Percentiles rank a stretch among this genome's conserved stretches.
These are phyloP conservation scores for Cuniculus paca DNA, from an alignment of 2,797 vertebrate species.

Conservation along the genomic window DNA sequence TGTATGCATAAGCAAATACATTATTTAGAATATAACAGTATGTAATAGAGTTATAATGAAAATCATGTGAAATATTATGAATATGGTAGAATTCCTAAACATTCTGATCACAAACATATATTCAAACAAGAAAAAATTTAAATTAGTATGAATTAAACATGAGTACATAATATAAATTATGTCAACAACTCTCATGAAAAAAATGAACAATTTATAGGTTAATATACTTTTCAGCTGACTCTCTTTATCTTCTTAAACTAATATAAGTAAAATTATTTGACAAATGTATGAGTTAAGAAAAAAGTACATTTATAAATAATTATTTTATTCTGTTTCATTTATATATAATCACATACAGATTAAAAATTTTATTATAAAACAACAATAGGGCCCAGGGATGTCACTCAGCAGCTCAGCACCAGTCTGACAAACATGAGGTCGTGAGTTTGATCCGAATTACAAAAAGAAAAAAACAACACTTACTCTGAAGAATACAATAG, in stretches of 20 bases:
- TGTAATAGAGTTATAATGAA: neutral
- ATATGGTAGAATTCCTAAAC: neutral
- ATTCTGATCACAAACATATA: neutral
- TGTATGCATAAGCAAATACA: neutral
- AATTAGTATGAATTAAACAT: neutral
- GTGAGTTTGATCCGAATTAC: too few relatives aligned
- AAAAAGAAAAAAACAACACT: neutral
- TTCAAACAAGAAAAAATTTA: neutral
- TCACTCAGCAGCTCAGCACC: too few relatives aligned
- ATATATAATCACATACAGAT: neutral
- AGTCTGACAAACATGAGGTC: too few relatives aligned
- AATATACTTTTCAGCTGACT: neutral
- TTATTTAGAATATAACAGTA: neutral
- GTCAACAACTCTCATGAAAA: neutral
- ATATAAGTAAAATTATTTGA: neutral
- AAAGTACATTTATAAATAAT: neutral
- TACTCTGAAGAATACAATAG: neutral
- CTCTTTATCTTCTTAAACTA: neutral
- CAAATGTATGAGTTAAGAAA: neutral
- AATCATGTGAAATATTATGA: conserved; percentile 7
- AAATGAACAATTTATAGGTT: neutral
- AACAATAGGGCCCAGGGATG: too few relatives aligned
- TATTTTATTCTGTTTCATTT: neutral
- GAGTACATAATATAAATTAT: neutral
- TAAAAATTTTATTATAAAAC: neutral